A percentile compares a stretch with the other conserved stretches of the same genome.
Conservation (phyloP, 2,888 invertebrate genomes). For the Panzeria rudis region DNA sequence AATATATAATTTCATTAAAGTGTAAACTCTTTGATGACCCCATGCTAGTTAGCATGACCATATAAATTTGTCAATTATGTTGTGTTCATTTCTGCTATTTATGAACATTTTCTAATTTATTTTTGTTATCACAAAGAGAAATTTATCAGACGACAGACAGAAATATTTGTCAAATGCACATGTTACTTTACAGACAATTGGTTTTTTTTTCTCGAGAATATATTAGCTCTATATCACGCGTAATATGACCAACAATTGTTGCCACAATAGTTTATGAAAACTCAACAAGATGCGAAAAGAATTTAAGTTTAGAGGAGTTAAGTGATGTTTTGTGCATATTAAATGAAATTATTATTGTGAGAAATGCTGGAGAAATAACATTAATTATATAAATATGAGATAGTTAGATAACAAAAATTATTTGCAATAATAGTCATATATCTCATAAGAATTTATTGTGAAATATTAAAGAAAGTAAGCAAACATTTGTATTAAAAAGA, state of each 20-base stretch:
- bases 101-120: slow-evolving; percentile 30
- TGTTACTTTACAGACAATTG: slow-evolving; percentile 39
- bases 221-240: slow-evolving; percentile 19
- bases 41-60: neutral
- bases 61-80: slow-evolving; percentile 35
- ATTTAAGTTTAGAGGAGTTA: slow-evolving; percentile 21
- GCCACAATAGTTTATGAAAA: slow-evolving; percentile 11
- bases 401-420: neutral
- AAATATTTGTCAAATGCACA: slow-evolving; percentile 52
- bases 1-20: slow-evolving; percentile 19
- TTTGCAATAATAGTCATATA: neutral
- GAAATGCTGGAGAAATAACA: slow-evolving; percentile 15
- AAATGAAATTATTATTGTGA: slow-evolving; percentile 52
- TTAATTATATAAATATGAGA: neutral
- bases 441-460: too few relatives aligned
- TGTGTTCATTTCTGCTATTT: slow-evolving; percentile 4
- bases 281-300: neutral
- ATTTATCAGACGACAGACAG: neutral
- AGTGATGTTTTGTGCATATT: slow-evolving; percentile 33
- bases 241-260: neutral
- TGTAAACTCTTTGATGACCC: slow-evolving; percentile 29
- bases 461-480: neutral
- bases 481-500: neutral
- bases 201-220: neutral
- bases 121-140: neutral